Base-by-base conservation (phyloP, 2,797 vertebrate species). In the Arrhamphus sclerolepis region DNA sequence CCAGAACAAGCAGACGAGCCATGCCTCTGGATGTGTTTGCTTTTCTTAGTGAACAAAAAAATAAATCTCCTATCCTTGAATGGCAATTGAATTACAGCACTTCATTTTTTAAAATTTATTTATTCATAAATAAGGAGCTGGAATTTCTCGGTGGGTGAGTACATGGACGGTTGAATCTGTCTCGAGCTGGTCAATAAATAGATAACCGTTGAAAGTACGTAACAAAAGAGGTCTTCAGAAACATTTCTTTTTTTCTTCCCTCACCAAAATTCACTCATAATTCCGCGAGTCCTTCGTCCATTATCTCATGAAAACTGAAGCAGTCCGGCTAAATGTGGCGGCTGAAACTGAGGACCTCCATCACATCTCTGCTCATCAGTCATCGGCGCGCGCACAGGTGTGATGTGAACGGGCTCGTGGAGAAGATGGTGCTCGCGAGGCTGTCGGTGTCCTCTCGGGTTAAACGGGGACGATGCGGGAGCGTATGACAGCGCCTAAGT, bases 1-100 rank as follows among this genome's bases (percentile, higher is more conserved):
- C 75, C 72, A 93, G 81, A 29, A 95, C 82, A 58, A 91, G 86
- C 75, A 94, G 86, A 16, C 92, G 90, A 89, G 93, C 92, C 95
- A 95, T 95, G 81, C 86, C 89, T 85, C 43, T 5, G 62, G 56
- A 65, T 54, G 8, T 29, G 46, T 72, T 43, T 66, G 72, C 58
- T 83, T 64, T 62, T 60, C 58, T 72, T 59, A 29, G 49, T 41
- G 22, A 26, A 4, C 9, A 46, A 24, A 38, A 38, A 7, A 56
- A 40, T 65, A 55, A 62, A 43, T 70, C 8, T 65, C 65, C 53
- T 78, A 53, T 38, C 29, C 39, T 46, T 70, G 49, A 69, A 69
- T 60, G 58, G 56, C 51, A 72, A 65, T 50, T 71, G 57, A 57
- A 78, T 59, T 7, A 24, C 50, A 58, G 52, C 60, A 56, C 63